Evolutionary conservation across 2,113 vertebrate genomes (phyloP), one percentile per base, ranked within the genome.

Genomic region (Corvus cornix): DNA sequence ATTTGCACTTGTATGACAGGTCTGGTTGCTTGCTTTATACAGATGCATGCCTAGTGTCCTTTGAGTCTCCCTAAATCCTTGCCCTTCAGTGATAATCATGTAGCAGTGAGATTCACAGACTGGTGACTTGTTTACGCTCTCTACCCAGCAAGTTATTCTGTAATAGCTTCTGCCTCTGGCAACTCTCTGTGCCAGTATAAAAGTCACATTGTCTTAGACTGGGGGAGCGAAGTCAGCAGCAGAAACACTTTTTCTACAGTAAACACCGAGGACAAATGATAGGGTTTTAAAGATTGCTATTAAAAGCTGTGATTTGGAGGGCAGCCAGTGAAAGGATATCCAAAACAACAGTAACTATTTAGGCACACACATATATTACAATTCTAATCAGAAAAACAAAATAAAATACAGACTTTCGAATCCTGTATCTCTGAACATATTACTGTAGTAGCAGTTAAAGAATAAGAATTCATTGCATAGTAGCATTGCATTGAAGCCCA

Each of bases 61-160:
- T 22, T 73, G 84, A 91, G 46, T 48, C 48, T 93, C 53, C 60
- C 46, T 51, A 91, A 94, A 97, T 81, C 89, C 55, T 62, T 92
- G 88, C 83, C 86, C 90, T 92, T 88, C 4, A 22, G 94, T 84
- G 73, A 70, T 59, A 88, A 86, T 26, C 64, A 92, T 17, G n/a
- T 7, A 92, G 89, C 78, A 87, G 18, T 26, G 58, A 89, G 70
- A 94, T 94, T 83, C 59, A 73, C 63, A 88, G 81, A 28, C 87
- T 80, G 78, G 63, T 83, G 87, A 67, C 85, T 87, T 85, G 77
- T 94, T 92, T 86, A 75, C 0, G 3, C 83, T 81, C 39, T 39
- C 92, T 95, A 70, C 68, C 43, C 64, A 80, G 70, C 55, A 52
- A 90, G 86, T 80, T 81, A 74, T 53, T 94, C 88, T 74, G 63